Evolutionary conservation across 2,113 vertebrate genomes (phyloP).

Genomic region (Melanerpes aurifrons): DNA sequence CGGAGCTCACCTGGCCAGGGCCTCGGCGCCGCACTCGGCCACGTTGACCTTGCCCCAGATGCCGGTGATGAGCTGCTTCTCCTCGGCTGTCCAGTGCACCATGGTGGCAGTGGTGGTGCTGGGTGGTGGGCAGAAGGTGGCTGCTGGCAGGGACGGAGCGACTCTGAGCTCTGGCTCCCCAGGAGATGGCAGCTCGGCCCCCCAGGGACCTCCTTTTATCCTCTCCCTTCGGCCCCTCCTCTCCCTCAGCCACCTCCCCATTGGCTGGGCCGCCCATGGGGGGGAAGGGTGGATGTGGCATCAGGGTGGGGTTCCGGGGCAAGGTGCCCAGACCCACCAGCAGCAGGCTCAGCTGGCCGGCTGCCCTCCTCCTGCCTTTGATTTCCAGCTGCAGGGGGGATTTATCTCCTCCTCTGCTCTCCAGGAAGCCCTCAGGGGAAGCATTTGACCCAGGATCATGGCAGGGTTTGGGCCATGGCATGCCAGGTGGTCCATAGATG

Average conservation of each 20-base stretch:
- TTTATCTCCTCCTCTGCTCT: no score
- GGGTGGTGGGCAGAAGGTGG: neutral
- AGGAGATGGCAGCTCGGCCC: neutral
- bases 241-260: neutral
- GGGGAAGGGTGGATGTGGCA: accelerated
- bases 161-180: neutral
- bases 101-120: conserved; percentile 25
- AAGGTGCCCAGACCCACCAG: neutral
- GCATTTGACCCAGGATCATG: no score
- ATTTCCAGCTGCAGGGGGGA: no score
- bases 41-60: conserved; percentile 61
- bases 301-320: conserved; percentile 35
- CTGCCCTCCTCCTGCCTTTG: accelerated
- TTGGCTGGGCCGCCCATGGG: neutral
- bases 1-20: conserved; percentile 69
- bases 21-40: neutral
- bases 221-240: neutral
- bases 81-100: conserved; percentile 74
- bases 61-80: conserved; percentile 24
- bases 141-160: neutral
- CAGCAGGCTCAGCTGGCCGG: accelerated
- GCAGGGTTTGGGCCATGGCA: no score
- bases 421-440: no score
- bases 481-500: no score
- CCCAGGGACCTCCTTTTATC: neutral